Evolutionary conservation across 2,113 vertebrate genomes (phyloP), one percentile per base, ranked within the genome.

Genomic region (Pedetes capensis): DNA sequence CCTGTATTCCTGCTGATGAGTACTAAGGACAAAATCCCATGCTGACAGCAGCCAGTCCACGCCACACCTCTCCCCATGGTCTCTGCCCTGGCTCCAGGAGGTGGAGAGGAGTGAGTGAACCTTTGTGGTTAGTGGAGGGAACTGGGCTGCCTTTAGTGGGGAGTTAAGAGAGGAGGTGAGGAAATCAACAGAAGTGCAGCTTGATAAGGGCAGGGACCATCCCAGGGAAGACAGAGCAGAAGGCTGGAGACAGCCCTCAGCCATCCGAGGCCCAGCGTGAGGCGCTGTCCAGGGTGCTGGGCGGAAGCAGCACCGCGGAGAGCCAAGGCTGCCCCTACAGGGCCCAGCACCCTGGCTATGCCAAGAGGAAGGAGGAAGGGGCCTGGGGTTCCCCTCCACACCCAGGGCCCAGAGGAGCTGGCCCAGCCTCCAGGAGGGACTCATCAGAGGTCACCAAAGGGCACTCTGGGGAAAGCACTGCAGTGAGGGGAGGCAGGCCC

Each of bases 241-340:
- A 66, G 61, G 74, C 83, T 3, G 11, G 10, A 59, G 10, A 61
- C 32, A 2, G 51, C 74, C 42, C 3, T 27, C 16, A 34, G 55
- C 74, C 20, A 29, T 8, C 5, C 57, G 14, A 42, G 29, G 42
- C 29, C 79, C 89, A 13, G 86, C 0, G 0, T 5, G 91, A 5
- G 95, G 87, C 11, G 96, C 97, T 97, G 97, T 97, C 96, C 97
- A 97, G 94, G 97, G 97, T 97, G 96, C 97, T 97, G 92, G 96
- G 75, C 6, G 0, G 59, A 39, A 37, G 53, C n/a, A 3, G 55
- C 0, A 2, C 71, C 42, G n/a, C n/a, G 0, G 0, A 47, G 37
- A 83, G 63, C 1, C 49, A 0, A 8, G 16, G 84, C 39, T 37
- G 57, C 74, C 83, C 85, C 22, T 2, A 14, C 74, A 32, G 59